A percentile compares a stretch with the other conserved stretches of the same genome.
phyloP scores from a whole-genome alignment of 2,888 invertebrate species.

The Epirrhoe alternata region DNA sequence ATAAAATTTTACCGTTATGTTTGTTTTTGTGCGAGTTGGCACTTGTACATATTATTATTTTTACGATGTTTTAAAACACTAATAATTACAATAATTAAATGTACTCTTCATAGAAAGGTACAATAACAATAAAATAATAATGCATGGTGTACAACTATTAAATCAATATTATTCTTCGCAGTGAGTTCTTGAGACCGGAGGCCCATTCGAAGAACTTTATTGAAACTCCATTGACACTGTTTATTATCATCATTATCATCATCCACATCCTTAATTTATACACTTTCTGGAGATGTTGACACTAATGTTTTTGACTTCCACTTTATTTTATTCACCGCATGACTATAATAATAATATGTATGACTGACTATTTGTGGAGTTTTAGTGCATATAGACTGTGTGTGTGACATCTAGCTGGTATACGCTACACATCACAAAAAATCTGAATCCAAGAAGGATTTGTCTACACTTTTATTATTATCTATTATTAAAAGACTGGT shows the following conservation, averaged over 20 bases:
- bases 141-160: slow-evolving; percentile 33
- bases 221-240: neutral
- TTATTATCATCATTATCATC: neutral
- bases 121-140: slow-evolving; percentile 27
- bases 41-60: slow-evolving; percentile 1
- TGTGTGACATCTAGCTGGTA: too few relatives aligned
- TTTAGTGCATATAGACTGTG: too few relatives aligned
- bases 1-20: neutral
- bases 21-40: neutral
- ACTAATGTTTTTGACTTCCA: too few relatives aligned
- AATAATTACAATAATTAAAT: slow-evolving; percentile 7
- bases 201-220: slow-evolving; percentile 20
- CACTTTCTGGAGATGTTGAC: too few relatives aligned
- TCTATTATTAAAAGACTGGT: too few relatives aligned
- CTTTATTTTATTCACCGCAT: too few relatives aligned
- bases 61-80: slow-evolving; percentile 9
- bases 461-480: too few relatives aligned
- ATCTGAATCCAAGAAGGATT: too few relatives aligned
- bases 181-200: slow-evolving; percentile 25
- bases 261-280: neutral
- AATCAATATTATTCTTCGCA: slow-evolving; percentile 40
- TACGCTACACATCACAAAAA: too few relatives aligned
- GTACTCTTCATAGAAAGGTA: slow-evolving; percentile 21
- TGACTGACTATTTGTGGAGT: too few relatives aligned
- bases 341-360: too few relatives aligned